Conservation (phyloP, 2,888 invertebrate genomes). For the Augochlorella aurata region DNA sequence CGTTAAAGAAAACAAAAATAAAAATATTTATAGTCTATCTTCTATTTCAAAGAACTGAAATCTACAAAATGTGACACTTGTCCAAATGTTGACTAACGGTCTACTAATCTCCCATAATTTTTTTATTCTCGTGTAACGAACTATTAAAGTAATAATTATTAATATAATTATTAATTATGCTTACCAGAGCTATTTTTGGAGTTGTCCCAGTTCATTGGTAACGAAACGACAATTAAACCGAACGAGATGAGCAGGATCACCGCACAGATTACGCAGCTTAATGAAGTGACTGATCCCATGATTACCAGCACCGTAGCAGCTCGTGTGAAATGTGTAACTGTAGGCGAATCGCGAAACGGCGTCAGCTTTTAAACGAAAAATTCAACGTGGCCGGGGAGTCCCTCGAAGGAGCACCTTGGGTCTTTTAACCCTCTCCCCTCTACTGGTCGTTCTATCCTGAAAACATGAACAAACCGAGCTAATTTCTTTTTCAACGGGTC, state of each 20-base stretch:
- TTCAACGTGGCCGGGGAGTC: slow-evolving; percentile 69
- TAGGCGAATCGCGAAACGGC: slow-evolving; percentile 53
- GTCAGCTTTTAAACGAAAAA: slow-evolving; percentile 73
- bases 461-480: slow-evolving; percentile 15
- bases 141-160: too few species aligned
- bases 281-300: slow-evolving; percentile 32
- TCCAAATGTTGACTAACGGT: too few species aligned
- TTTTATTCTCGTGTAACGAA: too few species aligned
- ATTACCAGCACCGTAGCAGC: slow-evolving; percentile 37
- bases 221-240: neutral
- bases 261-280: neutral
- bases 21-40: too few species aligned
- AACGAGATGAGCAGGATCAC: neutral
- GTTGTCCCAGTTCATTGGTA: slow-evolving; percentile 5
- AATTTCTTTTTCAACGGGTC: neutral
- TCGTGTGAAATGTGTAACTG: slow-evolving; percentile 66
- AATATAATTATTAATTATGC: too few species aligned
- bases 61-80: too few species aligned
- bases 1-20: too few species aligned
- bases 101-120: too few species aligned
- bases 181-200: slow-evolving; percentile 46
- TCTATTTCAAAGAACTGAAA: too few species aligned
- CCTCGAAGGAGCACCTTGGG: slow-evolving; percentile 65
- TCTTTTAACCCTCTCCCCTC: slow-evolving; percentile 67
- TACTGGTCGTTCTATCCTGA: slow-evolving; percentile 23